Evolutionary conservation across 2,888 invertebrate species (phyloP).

Genomic region (Seladonia tumulorum): DNA sequence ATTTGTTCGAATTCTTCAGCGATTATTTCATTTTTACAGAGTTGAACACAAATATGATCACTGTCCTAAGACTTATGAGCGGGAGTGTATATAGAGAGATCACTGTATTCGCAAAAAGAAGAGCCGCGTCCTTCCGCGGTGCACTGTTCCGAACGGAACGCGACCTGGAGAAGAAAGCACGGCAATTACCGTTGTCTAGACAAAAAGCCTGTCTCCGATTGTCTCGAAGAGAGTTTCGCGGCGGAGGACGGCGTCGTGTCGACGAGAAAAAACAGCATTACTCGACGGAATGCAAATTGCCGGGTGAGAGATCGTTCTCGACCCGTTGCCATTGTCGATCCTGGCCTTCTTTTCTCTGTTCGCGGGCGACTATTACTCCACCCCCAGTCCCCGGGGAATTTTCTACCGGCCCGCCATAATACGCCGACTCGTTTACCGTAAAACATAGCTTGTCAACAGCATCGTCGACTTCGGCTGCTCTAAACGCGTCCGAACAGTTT

Average conservation of each 20-base stretch:
- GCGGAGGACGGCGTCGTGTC: not conserved
- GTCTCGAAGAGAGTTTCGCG: conserved; percentile 19
- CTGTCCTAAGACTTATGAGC: too few species aligned
- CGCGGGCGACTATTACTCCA: not conserved
- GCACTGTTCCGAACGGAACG: not conserved
- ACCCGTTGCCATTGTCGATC: conserved; percentile 1
- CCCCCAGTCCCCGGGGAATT: not conserved
- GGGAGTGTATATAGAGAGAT: too few species aligned
- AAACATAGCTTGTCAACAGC: not conserved
- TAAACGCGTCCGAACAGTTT: too few species aligned
- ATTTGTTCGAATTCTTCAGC: too few species aligned
- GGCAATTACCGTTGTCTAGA: conserved; percentile 50
- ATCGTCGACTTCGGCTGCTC: too few species aligned
- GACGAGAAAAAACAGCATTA: not conserved
- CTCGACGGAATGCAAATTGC: conserved; percentile 45
- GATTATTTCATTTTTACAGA: too few species aligned
- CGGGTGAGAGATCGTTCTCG: not conserved
- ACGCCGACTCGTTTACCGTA: not conserved
- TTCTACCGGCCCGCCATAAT: not conserved
- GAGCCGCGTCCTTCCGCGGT: not conserved
- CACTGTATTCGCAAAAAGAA: not conserved
- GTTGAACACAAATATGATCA: too few species aligned
- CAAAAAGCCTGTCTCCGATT: conserved; percentile 32
- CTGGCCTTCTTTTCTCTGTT: conserved; percentile 1
- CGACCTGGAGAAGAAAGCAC: conserved; percentile 27